Evolutionary conservation across 2,797 vertebrate species (phyloP).

Genomic region (Echeneis naucrates): DNA sequence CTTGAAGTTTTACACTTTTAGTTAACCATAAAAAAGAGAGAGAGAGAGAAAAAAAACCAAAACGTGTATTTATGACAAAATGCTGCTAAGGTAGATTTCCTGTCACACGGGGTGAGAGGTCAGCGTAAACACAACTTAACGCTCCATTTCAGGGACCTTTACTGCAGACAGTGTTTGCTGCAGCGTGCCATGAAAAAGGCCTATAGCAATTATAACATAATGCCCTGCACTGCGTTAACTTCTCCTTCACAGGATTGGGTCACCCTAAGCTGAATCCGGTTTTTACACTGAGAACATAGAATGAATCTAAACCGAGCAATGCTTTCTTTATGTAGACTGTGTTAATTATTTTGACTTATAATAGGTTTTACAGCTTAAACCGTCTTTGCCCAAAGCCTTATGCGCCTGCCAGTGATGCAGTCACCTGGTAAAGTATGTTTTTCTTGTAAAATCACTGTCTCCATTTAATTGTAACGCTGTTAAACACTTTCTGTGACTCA

Average conservation of each 20-base stretch:
- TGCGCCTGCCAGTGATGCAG: not conserved
- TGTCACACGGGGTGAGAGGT: not conserved
- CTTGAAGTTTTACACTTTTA: not conserved
- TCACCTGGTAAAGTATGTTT: not conserved
- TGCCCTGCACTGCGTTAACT: not conserved
- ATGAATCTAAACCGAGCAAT: not conserved
- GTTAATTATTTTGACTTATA: not conserved
- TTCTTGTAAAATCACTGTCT: constrained; percentile 25
- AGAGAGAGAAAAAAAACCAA: too few relatives aligned
- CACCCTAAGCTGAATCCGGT: not conserved
- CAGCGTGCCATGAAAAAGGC: not conserved
- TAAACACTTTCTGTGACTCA: not conserved
- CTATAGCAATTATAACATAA: not conserved
- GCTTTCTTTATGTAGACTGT: not conserved
- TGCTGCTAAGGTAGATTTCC: not conserved
- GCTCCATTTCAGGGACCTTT: not conserved
- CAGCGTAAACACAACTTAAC: not conserved
- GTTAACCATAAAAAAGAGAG: not conserved
- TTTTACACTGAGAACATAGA: not conserved
- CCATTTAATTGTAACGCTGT: not conserved
- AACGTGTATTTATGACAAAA: not conserved
- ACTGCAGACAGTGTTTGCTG: not conserved
- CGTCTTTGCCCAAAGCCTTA: not conserved
- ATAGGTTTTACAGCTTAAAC: not conserved
- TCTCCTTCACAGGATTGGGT: not conserved